Conservation (phyloP, 2,888 invertebrate genomes). For the Ethmia dodecea region DNA sequence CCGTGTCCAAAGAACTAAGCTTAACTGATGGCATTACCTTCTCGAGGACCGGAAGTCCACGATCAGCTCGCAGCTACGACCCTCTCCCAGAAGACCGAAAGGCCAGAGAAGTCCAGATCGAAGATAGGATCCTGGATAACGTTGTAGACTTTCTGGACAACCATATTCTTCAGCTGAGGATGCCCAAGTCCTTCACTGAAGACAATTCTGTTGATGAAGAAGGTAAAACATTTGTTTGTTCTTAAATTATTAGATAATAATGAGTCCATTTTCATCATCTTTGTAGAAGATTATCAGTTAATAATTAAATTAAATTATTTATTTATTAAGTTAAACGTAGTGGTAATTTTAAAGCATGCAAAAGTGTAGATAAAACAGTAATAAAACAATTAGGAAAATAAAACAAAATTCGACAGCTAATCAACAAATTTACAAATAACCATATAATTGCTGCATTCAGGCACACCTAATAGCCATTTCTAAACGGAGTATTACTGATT, state of each 20-base stretch:
- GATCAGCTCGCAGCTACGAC: constrained; percentile 65
- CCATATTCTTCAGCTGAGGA: constrained; percentile 61
- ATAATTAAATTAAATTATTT: no score
- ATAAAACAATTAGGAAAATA: no score
- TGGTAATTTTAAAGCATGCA: no score
- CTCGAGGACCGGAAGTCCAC: constrained; percentile 55
- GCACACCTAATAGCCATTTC: neutral
- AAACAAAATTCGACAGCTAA: no score
- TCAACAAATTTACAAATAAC: no score
- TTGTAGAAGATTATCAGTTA: no score
- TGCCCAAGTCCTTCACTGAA: constrained; percentile 65
- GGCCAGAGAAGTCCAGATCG: constrained; percentile 55
- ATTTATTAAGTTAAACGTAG: no score
- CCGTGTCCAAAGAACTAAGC: constrained; percentile 57
- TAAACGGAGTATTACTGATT: neutral
- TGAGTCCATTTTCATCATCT: no score
- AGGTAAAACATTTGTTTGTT: constrained; percentile 36
- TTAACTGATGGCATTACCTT: constrained; percentile 61
- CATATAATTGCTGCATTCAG: no score
- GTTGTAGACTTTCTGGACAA: constrained; percentile 64
- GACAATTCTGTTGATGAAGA: constrained; percentile 67
- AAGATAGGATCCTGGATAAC: constrained; percentile 68
- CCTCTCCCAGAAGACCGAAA: constrained; percentile 61
- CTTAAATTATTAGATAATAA: no score
- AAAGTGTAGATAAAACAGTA: no score